Evolutionary conservation across 2,888 invertebrate genomes (phyloP), one percentile per base, ranked within the genome.

Genomic region (Muschampia plurimacula): DNA sequence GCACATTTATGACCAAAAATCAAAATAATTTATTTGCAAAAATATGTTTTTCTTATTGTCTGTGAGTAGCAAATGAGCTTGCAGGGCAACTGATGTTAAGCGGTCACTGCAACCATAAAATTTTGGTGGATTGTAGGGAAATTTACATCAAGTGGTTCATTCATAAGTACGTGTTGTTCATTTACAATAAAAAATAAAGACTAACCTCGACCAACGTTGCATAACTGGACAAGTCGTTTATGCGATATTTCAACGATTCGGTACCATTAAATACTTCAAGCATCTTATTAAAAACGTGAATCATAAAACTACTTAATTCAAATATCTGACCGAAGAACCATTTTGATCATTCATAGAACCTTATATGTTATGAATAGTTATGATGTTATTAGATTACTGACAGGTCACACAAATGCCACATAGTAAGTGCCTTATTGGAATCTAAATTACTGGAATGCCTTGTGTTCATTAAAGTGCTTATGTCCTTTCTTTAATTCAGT

Each of bases 331-430:
- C 44, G 22, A 15, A 52, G 12, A 46, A 46, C 59, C 70, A 65
- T 71, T 65, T 71, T 59, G 36, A 32, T 41, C 13, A 39, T 13
- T 71, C 52, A 32, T 32, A 57, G 22, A 46, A 15, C 65, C 57
- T 32, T 70, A 70, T 28, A 32, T 28, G 69, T 39, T 22, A 70
- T 64, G 64, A 64, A 32, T 36, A 10, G 69, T 41, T 28, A 70
- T 65, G 64, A 64, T 70, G 64, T 64, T 69, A 69, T 64, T 55
- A 63, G 64, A 64, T 62, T 64, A 64, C 63, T 55, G 49, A 44
- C 67, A 28, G 44, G 55, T 67, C 67, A 44, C 15, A 44, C 39
- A 39, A 65, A 70, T 65, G 44, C 65, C 59, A 65, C 46, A 15
- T 59, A 59, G 39, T 46, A 41, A 66, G 46, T 65, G 59, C 39